A percentile compares a stretch with the other conserved stretches of the same genome.
Evolutionary conservation across 2,888 invertebrate genomes (phyloP).

Genomic region (Laothoe populi): DNA sequence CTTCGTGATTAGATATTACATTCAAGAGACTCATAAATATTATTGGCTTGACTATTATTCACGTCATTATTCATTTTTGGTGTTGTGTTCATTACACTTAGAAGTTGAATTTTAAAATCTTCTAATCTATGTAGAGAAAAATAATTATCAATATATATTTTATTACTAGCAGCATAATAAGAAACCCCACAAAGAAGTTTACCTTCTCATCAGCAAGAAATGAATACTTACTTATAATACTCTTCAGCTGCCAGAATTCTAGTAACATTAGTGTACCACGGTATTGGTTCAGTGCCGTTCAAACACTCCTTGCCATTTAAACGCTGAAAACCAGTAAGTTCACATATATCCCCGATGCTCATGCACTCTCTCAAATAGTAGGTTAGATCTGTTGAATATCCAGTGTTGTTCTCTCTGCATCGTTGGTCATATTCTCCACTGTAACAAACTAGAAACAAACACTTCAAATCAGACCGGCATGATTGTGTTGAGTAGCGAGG

Average conservation of each 20-base stretch:
- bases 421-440: conserved; percentile 85
- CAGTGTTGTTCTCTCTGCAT: conserved; percentile 74
- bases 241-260: conserved; percentile 87
- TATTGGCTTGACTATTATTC: too few relatives aligned
- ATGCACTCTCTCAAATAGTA: conserved; percentile 82
- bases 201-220: background rate
- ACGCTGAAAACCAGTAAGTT: conserved; percentile 59
- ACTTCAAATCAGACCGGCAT: too few relatives aligned
- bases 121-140: too few relatives aligned
- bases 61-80: too few relatives aligned
- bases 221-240: conserved; percentile 86
- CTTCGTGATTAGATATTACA: too few relatives aligned
- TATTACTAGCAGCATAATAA: too few relatives aligned
- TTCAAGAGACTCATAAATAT: too few relatives aligned
- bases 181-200: too few relatives aligned
- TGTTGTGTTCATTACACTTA: too few relatives aligned
- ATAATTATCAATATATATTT: too few relatives aligned
- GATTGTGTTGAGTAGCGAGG: too few relatives aligned
- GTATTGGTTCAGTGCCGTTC: conserved; percentile 57
- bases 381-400: conserved; percentile 64
- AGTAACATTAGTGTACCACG: conserved; percentile 81
- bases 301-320: conserved; percentile 77
- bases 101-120: too few relatives aligned
- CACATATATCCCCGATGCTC: conserved; percentile 80
- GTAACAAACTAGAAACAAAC: conserved; percentile 83